Conservation (phyloP, 1,140 invertebrate species). For the Mycetomoellerius zeteki region DNA sequence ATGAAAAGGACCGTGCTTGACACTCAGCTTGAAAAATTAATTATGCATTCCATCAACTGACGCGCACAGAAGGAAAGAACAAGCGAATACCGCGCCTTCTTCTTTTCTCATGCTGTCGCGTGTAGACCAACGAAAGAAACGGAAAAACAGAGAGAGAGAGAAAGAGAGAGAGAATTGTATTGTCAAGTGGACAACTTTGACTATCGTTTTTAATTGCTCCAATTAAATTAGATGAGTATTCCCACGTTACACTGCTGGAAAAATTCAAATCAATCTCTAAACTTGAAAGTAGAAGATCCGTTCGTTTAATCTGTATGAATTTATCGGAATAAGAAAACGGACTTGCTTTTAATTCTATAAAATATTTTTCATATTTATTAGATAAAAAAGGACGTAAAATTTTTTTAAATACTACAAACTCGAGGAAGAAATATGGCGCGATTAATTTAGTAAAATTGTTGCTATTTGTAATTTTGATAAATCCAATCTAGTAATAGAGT, state of each 20-base stretch:
- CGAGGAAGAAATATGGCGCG: not conserved
- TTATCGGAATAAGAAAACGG: not conserved
- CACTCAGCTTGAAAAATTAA: slow-evolving; percentile 71
- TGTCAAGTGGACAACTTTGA: slow-evolving; percentile 53
- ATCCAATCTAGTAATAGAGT: not conserved
- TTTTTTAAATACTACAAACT: not conserved
- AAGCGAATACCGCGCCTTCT: slow-evolving; percentile 23
- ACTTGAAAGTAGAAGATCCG: not conserved
- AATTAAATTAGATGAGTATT: slow-evolving; percentile 69
- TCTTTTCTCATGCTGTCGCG: not conserved
- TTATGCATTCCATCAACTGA: slow-evolving; percentile 73
- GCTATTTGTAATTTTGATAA: not conserved
- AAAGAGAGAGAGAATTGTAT: not conserved
- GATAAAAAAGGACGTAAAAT: not conserved
- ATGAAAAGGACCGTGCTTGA: slow-evolving; percentile 67
- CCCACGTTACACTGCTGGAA: not conserved
- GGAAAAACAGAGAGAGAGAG: not conserved
- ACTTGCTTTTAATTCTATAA: not conserved
- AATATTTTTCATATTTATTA: not conserved
- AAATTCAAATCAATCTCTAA: slow-evolving; percentile 38
- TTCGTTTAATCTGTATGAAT: not conserved
- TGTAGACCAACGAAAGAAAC: not conserved
- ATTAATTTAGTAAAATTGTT: not conserved
- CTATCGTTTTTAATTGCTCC: slow-evolving; percentile 65
- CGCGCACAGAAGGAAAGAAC: slow-evolving; percentile 27